Base-by-base conservation (phyloP, 1,140 invertebrate genomes). In the Temnothorax longispinosus region DNA sequence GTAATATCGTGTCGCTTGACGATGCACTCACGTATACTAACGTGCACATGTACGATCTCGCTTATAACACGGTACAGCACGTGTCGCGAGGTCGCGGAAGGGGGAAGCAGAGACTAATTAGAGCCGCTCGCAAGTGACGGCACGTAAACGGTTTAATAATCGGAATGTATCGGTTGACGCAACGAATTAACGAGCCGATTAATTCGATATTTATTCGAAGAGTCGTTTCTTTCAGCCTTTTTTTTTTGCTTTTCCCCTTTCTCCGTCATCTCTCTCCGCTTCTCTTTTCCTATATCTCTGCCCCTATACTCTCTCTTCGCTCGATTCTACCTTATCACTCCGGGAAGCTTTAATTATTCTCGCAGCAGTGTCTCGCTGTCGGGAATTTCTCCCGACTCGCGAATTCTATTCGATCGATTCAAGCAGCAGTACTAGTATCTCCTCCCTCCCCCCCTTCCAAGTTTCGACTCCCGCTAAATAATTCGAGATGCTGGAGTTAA, bases 71-170 rank as follows among this genome's bases (percentile, higher is more conserved):
- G 50, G 4, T 21, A 13, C 50, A 32, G 32, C 74, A 88, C 56
- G 52, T 78, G 80, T 78, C 32, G 50, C 41, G n/a, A 32, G 18
- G 3, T 15, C 7, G n/a, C 8, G 10, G 44, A 41, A 32, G n/a
- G 13, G 50, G 15, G 35, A 32, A 13, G 18, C 74, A 44, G 41
- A 50, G 32, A 67, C 58, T 89, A 88, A 89, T 89, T 88, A 89
- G 77, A 72, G 21, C 50, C 4, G 54, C 38, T 54, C 35, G n/a
- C 38, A 75, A 56, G 56, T 86, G 87, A 81, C 86, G 87, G 69
- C 62, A 47, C 50, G 60, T 72, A 58, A 32, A 76, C 71, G 56
- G 88, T 81, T 89, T 52, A 87, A 89, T 89, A 78, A 88, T 78
- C 54, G 21, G 44, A 52, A 86, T 64, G 50, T 47, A 58, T 69